Conservation (phyloP, 2,888 invertebrate species). For the Dynastes maya region DNA sequence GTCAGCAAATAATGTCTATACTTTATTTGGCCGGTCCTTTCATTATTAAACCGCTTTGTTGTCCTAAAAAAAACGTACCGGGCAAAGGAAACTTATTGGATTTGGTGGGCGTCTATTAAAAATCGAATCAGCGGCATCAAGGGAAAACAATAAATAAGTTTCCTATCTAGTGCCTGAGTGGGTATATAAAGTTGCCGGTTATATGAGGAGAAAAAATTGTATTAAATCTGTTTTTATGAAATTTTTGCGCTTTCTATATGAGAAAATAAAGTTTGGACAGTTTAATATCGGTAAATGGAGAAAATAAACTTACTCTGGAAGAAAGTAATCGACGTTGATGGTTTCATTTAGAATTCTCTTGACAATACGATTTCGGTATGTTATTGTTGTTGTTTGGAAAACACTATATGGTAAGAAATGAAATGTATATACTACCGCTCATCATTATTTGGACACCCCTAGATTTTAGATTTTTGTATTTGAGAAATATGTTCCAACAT, state of each 20-base stretch:
- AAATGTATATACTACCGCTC: no score
- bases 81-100: slow-evolving; percentile 24
- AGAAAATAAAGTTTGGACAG: not conserved
- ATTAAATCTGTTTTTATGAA: slow-evolving; percentile 27
- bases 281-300: slow-evolving; percentile 4
- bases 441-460: no score
- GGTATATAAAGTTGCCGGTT: not conserved
- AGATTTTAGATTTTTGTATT: no score
- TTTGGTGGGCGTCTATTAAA: slow-evolving; percentile 33
- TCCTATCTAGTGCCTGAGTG: not conserved
- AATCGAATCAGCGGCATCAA: slow-evolving; percentile 27
- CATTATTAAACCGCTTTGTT: slow-evolving; percentile 12
- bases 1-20: slow-evolving; percentile 25
- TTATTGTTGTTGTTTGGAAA: no score
- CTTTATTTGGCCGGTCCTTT: slow-evolving; percentile 22
- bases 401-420: no score
- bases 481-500: no score
- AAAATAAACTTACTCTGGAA: not conserved
- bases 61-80: slow-evolving; percentile 1
- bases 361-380: no score
- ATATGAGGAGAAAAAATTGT: not conserved
- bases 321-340: no score
- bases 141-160: slow-evolving; percentile 26
- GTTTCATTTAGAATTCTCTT: no score
- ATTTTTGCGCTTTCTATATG: slow-evolving; percentile 1